Conservation (phyloP, 1,140 invertebrate species). For the Drosophila biarmipes region DNA sequence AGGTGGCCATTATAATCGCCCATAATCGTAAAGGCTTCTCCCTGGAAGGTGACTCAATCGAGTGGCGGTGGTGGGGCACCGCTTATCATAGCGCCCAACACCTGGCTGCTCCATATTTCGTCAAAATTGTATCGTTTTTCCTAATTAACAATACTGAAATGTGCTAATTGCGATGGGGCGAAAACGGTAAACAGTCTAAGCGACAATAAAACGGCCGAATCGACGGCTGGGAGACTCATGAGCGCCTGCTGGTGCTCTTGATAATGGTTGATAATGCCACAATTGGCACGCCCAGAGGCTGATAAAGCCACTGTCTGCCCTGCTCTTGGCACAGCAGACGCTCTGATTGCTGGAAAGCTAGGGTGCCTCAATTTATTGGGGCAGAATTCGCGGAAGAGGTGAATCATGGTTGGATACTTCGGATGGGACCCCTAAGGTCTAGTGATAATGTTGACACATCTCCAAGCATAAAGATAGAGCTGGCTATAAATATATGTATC, state of each 20-base stretch:
- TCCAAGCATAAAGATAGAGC: background rate
- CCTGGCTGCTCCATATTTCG: constrained; percentile 64
- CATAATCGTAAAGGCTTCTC: constrained; percentile 33
- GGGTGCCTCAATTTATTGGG: constrained; percentile 23
- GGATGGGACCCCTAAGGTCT: background rate
- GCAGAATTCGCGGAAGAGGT: constrained; percentile 1
- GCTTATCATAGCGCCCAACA: constrained; percentile 63
- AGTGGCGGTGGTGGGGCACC: constrained; percentile 11
- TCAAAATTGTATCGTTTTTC: constrained; percentile 69
- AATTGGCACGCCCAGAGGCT: constrained; percentile 26
- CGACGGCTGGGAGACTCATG: constrained; percentile 35
- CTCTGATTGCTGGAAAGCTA: constrained; percentile 46
- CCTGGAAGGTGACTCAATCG: constrained; percentile 46
- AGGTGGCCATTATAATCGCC: constrained; percentile 48
- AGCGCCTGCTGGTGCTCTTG: constrained; percentile 68
- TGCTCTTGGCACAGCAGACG: constrained; percentile 46
- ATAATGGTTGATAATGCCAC: constrained; percentile 68
- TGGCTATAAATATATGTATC: background rate
- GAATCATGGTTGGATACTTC: constrained; percentile 15
- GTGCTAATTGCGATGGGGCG: constrained; percentile 74
- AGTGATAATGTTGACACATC: constrained; percentile 5
- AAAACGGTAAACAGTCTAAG: constrained; percentile 52
- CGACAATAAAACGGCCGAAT: constrained; percentile 47
- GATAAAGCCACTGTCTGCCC: constrained; percentile 58
- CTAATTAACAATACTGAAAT: constrained; percentile 74